Evolutionary conservation across 1,140 invertebrate species (phyloP).

Genomic region (Sesamia nonagrioides): DNA sequence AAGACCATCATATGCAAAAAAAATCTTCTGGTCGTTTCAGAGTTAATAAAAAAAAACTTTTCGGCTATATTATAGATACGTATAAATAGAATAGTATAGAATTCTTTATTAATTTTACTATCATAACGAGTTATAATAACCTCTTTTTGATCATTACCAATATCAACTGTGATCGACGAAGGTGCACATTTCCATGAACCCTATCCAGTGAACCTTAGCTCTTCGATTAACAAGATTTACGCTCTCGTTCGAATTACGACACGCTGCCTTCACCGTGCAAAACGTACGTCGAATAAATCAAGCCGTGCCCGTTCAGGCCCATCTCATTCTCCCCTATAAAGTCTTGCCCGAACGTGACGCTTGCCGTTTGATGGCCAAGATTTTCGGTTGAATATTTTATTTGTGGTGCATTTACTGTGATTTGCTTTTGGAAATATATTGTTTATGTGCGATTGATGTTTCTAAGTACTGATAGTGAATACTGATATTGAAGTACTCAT

Average conservation of each 20-base stretch:
- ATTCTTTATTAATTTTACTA: no score
- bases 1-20: no score
- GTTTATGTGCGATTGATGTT: not conserved
- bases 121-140: no score
- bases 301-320: conserved; percentile 40
- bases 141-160: no score
- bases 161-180: no score
- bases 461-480: no score
- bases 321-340: conserved; percentile 58
- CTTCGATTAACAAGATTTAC: conserved; percentile 63
- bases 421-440: not conserved
- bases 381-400: conserved; percentile 57
- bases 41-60: no score
- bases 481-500: no score
- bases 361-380: conserved; percentile 44
- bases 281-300: conserved; percentile 62
- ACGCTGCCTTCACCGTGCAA: conserved; percentile 56
- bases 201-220: conserved; percentile 42
- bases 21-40: no score
- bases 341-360: conserved; percentile 58
- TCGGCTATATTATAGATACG: no score
- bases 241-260: conserved; percentile 59
- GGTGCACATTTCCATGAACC: not conserved
- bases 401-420: conserved; percentile 36
- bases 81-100: no score